Percentiles rank a stretch among this genome's conserved stretches.
These are phyloP conservation scores for Aricia agestis DNA, from an alignment of 1,140 invertebrate species.

Conservation along the genomic window DNA sequence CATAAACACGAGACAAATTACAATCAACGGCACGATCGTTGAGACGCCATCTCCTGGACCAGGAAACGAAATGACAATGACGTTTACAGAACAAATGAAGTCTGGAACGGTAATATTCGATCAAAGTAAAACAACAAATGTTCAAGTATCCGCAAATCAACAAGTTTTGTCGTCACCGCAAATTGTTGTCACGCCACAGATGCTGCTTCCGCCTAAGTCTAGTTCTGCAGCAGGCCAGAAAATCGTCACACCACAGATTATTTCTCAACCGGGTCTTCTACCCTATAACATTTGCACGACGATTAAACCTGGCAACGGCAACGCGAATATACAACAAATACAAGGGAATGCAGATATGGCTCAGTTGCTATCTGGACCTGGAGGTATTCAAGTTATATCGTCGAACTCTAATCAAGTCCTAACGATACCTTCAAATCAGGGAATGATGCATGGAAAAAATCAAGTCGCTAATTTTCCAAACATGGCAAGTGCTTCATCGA, in stretches of 20 bases:
- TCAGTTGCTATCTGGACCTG: conserved; percentile 61
- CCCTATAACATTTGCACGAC: conserved; percentile 69
- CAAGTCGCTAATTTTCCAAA: conserved; percentile 71
- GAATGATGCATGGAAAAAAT: conserved; percentile 68
- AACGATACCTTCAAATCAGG: conserved; percentile 68
- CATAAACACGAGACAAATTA: conserved; percentile 74
- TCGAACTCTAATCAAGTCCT: conserved; percentile 72
- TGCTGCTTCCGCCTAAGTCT: conserved; percentile 67
- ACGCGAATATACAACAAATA: conserved; percentile 64
- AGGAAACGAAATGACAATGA: conserved; percentile 71
- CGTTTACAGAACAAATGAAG: conserved; percentile 71
- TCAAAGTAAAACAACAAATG: conserved; percentile 65
- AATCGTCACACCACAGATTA: conserved; percentile 64
- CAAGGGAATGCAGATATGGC: conserved; percentile 64
- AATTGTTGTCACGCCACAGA: conserved; percentile 71
- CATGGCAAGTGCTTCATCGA: conserved; percentile 69
- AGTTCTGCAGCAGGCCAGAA: conserved; percentile 61
- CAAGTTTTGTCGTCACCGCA: conserved; percentile 71
- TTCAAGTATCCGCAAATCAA: conserved; percentile 63
- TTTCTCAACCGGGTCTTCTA: conserved; percentile 64
- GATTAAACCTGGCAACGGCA: conserved; percentile 63
- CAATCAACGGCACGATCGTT: conserved; percentile 74
- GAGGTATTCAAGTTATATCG: conserved; percentile 72
- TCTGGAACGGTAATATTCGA: conserved; percentile 67
- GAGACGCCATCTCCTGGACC: conserved; percentile 73